A percentile compares a stretch with the other conserved stretches of the same genome.
phyloP scores from a whole-genome alignment of 2,888 invertebrate species.

The Drosophila setosimentum region DNA sequence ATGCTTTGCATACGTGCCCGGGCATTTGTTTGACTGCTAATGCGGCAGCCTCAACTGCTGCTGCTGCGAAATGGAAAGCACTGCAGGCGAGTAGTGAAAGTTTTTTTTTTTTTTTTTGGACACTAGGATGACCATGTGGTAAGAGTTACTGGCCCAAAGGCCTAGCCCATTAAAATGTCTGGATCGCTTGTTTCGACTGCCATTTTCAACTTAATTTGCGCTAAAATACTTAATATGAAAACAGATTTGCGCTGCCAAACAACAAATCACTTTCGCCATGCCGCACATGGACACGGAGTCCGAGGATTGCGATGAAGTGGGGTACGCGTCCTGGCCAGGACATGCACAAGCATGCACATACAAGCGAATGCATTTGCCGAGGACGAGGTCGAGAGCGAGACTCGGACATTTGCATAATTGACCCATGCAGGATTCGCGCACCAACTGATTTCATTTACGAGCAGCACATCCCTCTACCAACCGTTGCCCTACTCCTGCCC shows the following conservation, averaged over 20 bases:
- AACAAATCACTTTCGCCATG: conserved; percentile 78
- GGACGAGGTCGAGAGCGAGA: conserved; percentile 28
- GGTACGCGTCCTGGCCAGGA: conserved; percentile 20
- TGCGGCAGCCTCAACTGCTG: conserved; percentile 46
- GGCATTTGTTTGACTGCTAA: conserved; percentile 72
- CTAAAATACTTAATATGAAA: conserved; percentile 78
- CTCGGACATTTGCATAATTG: conserved; percentile 83
- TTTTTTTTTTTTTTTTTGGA: conserved; percentile 16
- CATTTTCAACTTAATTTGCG: conserved; percentile 75
- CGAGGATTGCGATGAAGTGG: conserved; percentile 13
- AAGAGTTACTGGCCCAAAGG: conserved; percentile 8
- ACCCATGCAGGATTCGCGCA: conserved; percentile 84
- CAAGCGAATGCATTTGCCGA: conserved; percentile 1
- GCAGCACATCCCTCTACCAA: conserved; percentile 24
- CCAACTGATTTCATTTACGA: conserved; percentile 82
- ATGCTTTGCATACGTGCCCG: conserved; percentile 71
- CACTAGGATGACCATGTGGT: conserved; percentile 3
- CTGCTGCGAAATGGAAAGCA: conserved; percentile 65
- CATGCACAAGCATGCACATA: conserved; percentile 16
- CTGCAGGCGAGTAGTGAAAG: conserved; percentile 46
- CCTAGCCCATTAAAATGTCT: conserved; percentile 50
- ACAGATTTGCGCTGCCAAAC: conserved; percentile 78
- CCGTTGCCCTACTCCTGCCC: neutral
- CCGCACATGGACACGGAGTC: conserved; percentile 47
- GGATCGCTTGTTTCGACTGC: conserved; percentile 53